Conservation (phyloP, 1,140 invertebrate species). For the Lanistes nyassanus region DNA sequence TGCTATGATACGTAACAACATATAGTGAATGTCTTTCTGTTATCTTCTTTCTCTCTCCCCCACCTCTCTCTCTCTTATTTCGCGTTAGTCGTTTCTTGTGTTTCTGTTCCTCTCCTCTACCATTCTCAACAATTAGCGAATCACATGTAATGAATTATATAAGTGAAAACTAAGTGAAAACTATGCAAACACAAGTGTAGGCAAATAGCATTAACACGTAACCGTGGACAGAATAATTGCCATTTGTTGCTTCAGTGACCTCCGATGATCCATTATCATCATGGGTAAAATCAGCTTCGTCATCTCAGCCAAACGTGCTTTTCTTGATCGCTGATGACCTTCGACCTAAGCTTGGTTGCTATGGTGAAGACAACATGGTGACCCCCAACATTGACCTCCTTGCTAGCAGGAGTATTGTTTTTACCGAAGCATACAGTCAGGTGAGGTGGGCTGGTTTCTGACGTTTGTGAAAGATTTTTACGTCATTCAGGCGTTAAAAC, state of each 20-base stretch:
- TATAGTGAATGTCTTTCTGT: no score
- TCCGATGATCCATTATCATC: background rate
- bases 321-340: slow-evolving; percentile 86
- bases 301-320: slow-evolving; percentile 72
- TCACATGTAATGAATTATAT: background rate
- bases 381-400: slow-evolving; percentile 84
- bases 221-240: no score
- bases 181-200: background rate
- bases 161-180: background rate
- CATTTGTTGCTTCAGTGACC: background rate
- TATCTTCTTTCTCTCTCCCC: no score
- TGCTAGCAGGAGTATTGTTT: slow-evolving; percentile 73
- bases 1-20: no score
- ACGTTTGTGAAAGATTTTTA: no score
- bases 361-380: slow-evolving; percentile 72
- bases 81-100: no score
- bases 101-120: background rate
- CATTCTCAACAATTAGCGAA: background rate
- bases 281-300: background rate
- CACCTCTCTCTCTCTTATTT: no score
- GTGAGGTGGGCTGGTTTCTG: slow-evolving; percentile 67
- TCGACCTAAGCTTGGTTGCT: slow-evolving; percentile 76
- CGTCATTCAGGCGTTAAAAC: no score
- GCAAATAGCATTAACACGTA: background rate
- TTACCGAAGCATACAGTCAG: slow-evolving; percentile 77